phyloP scores from a whole-genome alignment of 2,888 invertebrate species.

The Eupithecia pulchellata region DNA sequence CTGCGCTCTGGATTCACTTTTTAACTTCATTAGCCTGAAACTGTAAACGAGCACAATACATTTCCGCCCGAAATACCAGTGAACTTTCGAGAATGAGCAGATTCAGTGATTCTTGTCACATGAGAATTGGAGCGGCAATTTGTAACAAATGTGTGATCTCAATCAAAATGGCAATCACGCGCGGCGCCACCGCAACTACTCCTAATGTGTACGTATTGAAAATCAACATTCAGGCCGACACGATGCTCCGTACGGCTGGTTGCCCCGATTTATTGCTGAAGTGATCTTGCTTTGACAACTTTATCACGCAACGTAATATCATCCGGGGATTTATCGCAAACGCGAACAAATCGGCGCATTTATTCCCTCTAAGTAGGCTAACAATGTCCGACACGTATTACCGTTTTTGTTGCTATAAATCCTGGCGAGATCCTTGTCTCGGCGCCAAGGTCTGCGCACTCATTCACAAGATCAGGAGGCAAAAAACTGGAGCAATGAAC shows the following conservation, averaged over 20 bases:
- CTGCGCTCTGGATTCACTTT: constrained; percentile 74
- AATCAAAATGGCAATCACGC: constrained; percentile 81
- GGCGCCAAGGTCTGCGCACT: constrained; percentile 74
- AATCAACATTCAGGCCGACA: constrained; percentile 72
- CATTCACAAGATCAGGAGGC: constrained; percentile 80
- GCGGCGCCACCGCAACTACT: constrained; percentile 72
- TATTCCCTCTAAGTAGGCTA: constrained; percentile 48
- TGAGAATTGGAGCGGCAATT: constrained; percentile 78
- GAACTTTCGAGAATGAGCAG: constrained; percentile 40
- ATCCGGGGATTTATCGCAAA: constrained; percentile 49
- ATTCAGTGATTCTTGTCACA: constrained; percentile 65
- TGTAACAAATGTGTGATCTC: constrained; percentile 74
- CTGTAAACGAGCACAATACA: constrained; percentile 49
- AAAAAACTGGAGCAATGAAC: constrained; percentile 84
- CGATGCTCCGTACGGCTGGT: constrained; percentile 57
- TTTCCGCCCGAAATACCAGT: constrained; percentile 24
- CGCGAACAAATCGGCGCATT: constrained; percentile 46
- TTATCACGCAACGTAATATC: constrained; percentile 47
- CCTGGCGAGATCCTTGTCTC: constrained; percentile 70
- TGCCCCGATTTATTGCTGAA: constrained; percentile 64
- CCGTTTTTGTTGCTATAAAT: constrained; percentile 71
- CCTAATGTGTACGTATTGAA: constrained; percentile 76
- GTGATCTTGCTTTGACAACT: constrained; percentile 55
- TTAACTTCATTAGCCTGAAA: constrained; percentile 73
- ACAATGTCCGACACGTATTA: constrained; percentile 50